Percentiles rank a stretch among this genome's conserved stretches.
Evolutionary conservation across 2,888 invertebrate species (phyloP).

Genomic region (Trisateles emortualis): DNA sequence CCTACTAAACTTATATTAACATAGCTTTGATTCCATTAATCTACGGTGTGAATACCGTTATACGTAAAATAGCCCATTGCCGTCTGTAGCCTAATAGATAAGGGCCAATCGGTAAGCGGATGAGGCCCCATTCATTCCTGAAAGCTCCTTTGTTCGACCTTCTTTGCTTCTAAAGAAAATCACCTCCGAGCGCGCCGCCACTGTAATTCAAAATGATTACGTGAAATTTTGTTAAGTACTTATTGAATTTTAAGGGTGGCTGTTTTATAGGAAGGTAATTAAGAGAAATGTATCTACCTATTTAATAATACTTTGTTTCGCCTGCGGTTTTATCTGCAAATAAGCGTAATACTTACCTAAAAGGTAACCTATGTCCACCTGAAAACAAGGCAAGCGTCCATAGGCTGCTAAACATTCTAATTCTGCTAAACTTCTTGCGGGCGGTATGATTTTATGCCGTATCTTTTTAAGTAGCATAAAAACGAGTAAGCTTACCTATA

Average conservation of each 20-base stretch:
- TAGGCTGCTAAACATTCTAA: too few relatives aligned
- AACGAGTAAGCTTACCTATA: too few relatives aligned
- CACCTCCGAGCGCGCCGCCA: background rate
- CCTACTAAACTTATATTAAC: background rate
- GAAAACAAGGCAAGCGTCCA: too few relatives aligned
- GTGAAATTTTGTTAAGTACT: conserved; percentile 16
- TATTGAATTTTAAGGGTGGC: background rate
- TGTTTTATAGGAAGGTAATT: background rate
- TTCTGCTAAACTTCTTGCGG: too few relatives aligned
- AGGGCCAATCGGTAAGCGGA: conserved; percentile 30
- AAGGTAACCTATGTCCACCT: too few relatives aligned
- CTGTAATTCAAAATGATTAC: conserved; percentile 26
- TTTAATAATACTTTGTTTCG: too few relatives aligned
- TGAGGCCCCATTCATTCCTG: conserved; percentile 24
- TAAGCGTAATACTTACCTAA: too few relatives aligned
- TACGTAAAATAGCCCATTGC: conserved; percentile 20
- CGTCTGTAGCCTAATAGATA: conserved; percentile 41
- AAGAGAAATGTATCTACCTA: too few relatives aligned
- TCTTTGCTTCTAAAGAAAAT: conserved; percentile 26
- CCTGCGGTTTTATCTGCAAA: too few relatives aligned
- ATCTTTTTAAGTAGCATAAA: too few relatives aligned
- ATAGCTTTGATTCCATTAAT: background rate
- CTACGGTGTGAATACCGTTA: background rate
- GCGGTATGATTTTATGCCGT: too few relatives aligned
- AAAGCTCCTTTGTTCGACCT: conserved; percentile 36